Percentiles rank a stretch among this genome's conserved stretches.
phyloP scores from a whole-genome alignment of 2,797 vertebrate species.

The Sparus aurata region DNA sequence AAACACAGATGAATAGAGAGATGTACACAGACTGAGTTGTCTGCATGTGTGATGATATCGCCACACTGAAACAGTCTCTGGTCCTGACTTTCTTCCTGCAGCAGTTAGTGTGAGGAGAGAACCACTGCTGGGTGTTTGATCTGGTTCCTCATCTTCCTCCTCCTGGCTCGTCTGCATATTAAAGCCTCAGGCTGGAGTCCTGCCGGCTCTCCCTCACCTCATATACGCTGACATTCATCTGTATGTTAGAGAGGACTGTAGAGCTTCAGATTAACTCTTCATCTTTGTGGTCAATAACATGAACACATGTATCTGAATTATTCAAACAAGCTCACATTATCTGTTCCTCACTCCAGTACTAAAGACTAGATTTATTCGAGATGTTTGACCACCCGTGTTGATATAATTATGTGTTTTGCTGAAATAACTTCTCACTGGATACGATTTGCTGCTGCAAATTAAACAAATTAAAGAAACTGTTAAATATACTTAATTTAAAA shows the following conservation, averaged over 20 bases:
- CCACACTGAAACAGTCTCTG: slow-evolving; percentile 2
- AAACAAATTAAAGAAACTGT: no score
- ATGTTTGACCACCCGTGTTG: no score
- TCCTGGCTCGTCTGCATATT: slow-evolving; percentile 42
- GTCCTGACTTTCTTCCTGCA: neutral
- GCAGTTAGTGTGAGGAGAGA: slow-evolving; percentile 16
- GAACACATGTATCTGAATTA: neutral
- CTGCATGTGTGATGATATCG: slow-evolving; percentile 12
- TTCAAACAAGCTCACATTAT: neutral
- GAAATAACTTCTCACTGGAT: no score
- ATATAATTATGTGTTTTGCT: no score
- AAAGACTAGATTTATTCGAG: neutral
- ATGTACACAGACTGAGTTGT: slow-evolving; percentile 14
- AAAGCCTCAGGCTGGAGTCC: slow-evolving; percentile 24
- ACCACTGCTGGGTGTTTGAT: slow-evolving; percentile 29
- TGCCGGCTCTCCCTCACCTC: slow-evolving; percentile 19
- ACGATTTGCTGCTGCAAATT: no score
- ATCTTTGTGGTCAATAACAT: neutral
- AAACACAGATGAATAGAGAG: slow-evolving; percentile 3
- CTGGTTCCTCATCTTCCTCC: slow-evolving; percentile 34
- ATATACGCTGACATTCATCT: neutral
- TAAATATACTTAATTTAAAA: no score
- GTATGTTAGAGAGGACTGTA: neutral
- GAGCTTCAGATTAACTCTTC: neutral
- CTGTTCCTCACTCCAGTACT: neutral